phyloP scores from a whole-genome alignment of 1,140 invertebrate genomes.

The Philopotamus ludificatus region DNA sequence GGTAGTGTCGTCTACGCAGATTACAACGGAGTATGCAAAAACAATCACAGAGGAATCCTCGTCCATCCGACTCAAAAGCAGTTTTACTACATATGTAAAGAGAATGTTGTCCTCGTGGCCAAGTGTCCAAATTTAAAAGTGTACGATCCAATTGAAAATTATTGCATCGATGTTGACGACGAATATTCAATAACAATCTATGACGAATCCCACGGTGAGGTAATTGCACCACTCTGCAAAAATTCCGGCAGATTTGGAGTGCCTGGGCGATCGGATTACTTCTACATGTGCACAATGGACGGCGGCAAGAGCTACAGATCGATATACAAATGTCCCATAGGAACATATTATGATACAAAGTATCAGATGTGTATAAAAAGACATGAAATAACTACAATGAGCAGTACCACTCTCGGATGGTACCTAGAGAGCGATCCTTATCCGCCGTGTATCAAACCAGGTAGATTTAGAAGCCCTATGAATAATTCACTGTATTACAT shows the following conservation, averaged over 20 bases:
- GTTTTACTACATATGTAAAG: constrained; percentile 49
- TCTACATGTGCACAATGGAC: constrained; percentile 46
- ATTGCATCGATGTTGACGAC: constrained; percentile 26
- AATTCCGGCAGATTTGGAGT: constrained; percentile 45
- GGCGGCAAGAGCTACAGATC: constrained; percentile 35
- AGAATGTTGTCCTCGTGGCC: constrained; percentile 47
- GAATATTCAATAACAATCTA: constrained; percentile 26
- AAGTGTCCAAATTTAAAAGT: constrained; percentile 46
- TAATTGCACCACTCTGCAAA: constrained; percentile 35
- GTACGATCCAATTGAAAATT: constrained; percentile 24
- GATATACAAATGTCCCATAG: constrained; percentile 45
- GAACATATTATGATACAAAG: constrained; percentile 44
- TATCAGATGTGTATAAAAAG: constrained; percentile 42
- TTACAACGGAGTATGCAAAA: constrained; percentile 46
- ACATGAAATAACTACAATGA: constrained; percentile 44
- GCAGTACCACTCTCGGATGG: constrained; percentile 27
- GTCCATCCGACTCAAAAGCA: constrained; percentile 47
- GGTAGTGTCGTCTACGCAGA: constrained; percentile 44
- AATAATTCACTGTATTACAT: constrained; percentile 49
- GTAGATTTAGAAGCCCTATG: constrained; percentile 46
- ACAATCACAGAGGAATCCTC: constrained; percentile 46
- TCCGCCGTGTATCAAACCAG: constrained; percentile 45
- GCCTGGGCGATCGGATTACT: constrained; percentile 43
- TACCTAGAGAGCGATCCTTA: constrained; percentile 43
- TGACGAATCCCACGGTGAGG: constrained; percentile 29